Base-by-base conservation (phyloP, 2,888 invertebrate species). In the Gisinianus flammeolus region DNA sequence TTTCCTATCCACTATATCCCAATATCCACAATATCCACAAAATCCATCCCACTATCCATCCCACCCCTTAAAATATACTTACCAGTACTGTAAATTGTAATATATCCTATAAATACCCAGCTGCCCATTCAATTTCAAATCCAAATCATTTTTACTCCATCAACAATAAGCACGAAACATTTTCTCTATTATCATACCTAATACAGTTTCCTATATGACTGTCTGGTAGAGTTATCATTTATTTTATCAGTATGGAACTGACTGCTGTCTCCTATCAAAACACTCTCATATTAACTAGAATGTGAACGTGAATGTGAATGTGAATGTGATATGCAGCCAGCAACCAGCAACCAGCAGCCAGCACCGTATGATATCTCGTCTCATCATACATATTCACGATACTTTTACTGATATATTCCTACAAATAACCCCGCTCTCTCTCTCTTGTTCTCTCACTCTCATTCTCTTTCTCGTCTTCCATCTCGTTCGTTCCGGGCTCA, bases 81-180 rank as follows among this genome's bases (percentile, higher is more conserved):
- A n/a, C n/a, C n/a, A n/a, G n/a, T n/a, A n/a, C n/a, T n/a, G n/a
- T n/a, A n/a, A n/a, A n/a, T n/a, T n/a, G 52, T 44, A 16, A 10
- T 10, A 67, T 67, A 67, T 19, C 33, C n/a, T 67, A 30, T 67
- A 33, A 67, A 67, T 67, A 28, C 33, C 33, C 67, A 30, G 4
- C 67, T 67, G 22, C 33, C 67, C 67, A 67, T 67, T 67, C 67
- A 67, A 67, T 67, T 33, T 58, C 22, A 19, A 44, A 22, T 26
- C 26, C 30, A 28, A 66, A 66, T 66, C 30, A 66, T 26, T 66
- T 66, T 66, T 66, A 66, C 30, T 66, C 58, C 16, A n/a, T n/a
- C 52, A 44, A n/a, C n/a, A n/a, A n/a, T n/a, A n/a, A n/a, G n/a
- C n/a, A n/a, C 6, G 44, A 19, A 44, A 44, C 44, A 44, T 44